These are phyloP conservation scores for Liasis olivaceus DNA, from an alignment of 2,797 vertebrate genomes.

Conservation along the genomic window DNA sequence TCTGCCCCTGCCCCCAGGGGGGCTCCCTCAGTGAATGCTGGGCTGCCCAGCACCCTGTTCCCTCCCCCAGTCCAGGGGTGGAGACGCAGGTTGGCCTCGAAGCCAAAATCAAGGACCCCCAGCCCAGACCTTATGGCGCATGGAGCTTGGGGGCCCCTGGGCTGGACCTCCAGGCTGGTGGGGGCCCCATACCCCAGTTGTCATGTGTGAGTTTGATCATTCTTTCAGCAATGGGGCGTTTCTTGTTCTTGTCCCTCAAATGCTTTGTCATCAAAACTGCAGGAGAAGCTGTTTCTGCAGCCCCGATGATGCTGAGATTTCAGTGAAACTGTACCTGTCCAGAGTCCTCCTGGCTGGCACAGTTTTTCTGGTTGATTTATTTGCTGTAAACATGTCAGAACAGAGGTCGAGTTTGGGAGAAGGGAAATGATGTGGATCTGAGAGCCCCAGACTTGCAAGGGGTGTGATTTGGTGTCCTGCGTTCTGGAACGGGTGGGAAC, in stretches of 20 bases:
- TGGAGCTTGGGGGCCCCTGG: background rate
- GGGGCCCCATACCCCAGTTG: background rate
- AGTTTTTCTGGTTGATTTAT: background rate
- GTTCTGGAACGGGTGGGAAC: background rate
- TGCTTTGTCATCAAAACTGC: background rate
- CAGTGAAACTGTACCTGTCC: background rate
- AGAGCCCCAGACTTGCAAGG: background rate
- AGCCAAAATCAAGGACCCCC: too few species aligned
- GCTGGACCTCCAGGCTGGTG: too few species aligned
- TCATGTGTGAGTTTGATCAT: background rate
- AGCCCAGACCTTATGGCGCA: background rate
- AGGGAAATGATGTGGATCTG: background rate
- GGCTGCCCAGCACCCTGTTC: too few species aligned
- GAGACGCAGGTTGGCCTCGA: too few species aligned
- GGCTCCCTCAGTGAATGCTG: background rate
- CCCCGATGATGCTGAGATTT: background rate
- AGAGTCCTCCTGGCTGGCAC: background rate
- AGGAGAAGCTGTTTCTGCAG: background rate
- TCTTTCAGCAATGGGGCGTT: background rate
- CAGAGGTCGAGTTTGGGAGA: background rate
- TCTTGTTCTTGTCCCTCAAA: background rate
- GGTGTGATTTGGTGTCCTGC: background rate
- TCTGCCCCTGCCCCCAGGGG: background rate
- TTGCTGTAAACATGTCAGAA: background rate
- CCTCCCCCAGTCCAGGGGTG: too few species aligned